These are phyloP conservation scores for Chrysopilus asiliformis DNA, from an alignment of 2,888 invertebrate species.

Conservation along the genomic window DNA sequence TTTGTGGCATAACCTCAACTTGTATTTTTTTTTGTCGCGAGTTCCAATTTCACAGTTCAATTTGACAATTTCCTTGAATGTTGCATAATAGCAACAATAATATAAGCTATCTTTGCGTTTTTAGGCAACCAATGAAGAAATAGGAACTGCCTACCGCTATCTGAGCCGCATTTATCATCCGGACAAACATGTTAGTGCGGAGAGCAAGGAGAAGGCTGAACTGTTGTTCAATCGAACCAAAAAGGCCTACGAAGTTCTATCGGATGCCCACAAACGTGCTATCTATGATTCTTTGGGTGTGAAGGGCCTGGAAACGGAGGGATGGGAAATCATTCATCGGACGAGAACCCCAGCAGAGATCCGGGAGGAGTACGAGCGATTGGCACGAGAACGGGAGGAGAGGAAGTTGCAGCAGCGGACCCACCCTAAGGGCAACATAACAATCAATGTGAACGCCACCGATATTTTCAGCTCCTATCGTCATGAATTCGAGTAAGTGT, in stretches of 20 bases:
- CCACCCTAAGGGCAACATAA: conserved; percentile 80
- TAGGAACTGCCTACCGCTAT: conserved; percentile 82
- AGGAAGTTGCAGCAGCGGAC: conserved; percentile 76
- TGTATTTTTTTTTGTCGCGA: too few relatives aligned
- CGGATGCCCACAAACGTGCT: conserved; percentile 84
- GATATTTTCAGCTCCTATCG: conserved; percentile 81
- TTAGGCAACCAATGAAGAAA: conserved; percentile 86
- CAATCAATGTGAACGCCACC: conserved; percentile 81
- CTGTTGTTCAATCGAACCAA: conserved; percentile 84
- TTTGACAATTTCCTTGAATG: conserved; percentile 9
- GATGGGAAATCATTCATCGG: conserved; percentile 88
- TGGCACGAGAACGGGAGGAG: conserved; percentile 75
- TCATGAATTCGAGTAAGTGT: conserved; percentile 47
- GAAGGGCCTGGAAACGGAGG: conserved; percentile 83
- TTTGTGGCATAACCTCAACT: conserved; percentile 6
- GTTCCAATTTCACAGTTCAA: conserved; percentile 4
- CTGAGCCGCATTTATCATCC: conserved; percentile 92
- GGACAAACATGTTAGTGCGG: conserved; percentile 82
- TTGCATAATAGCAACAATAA: too few relatives aligned
- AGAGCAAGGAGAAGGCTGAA: conserved; percentile 79
- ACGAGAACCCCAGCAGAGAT: conserved; percentile 92
- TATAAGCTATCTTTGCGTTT: too few relatives aligned
- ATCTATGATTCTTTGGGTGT: conserved; percentile 87
- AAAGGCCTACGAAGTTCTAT: conserved; percentile 88
- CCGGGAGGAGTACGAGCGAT: conserved; percentile 86